Evolutionary conservation across 2,113 vertebrate genomes (phyloP).

Genomic region (Syngnathus scovelli): DNA sequence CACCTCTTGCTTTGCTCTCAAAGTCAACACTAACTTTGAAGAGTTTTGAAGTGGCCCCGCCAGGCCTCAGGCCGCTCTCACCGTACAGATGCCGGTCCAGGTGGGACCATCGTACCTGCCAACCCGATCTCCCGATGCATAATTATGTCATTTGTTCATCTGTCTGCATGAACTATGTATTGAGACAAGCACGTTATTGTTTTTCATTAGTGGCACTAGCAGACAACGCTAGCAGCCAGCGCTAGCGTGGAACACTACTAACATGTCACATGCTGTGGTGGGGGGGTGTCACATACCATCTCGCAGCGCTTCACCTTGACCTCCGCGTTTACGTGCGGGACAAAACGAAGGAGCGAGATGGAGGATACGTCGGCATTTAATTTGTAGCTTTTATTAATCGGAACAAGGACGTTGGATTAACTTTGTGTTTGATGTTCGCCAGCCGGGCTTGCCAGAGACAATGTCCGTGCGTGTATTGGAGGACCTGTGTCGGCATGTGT

Average conservation of each 20-base stretch:
- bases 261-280: too few species aligned
- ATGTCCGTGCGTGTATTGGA: background rate
- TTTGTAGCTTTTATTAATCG: background rate
- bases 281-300: background rate
- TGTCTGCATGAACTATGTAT: slow-evolving; percentile 99
- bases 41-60: slow-evolving; percentile 10
- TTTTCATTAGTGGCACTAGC: slow-evolving; percentile 50
- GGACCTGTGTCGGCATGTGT: too few species aligned
- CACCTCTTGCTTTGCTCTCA: background rate
- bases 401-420: background rate
- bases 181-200: slow-evolving; percentile 78
- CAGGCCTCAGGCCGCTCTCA: slow-evolving; percentile 63
- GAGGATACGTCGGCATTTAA: too few species aligned
- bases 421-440: background rate
- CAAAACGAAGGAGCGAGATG: too few species aligned
- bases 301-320: background rate
- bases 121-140: slow-evolving; percentile 83
- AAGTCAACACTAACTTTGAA: too few species aligned
- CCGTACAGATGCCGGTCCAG: slow-evolving; percentile 93
- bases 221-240: too few species aligned
- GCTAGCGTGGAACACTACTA: too few species aligned
- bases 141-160: slow-evolving; percentile 99
- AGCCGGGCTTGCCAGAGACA: too few species aligned
- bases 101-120: slow-evolving; percentile 76
- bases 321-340: too few species aligned